Percentiles rank a stretch among this genome's conserved stretches.
phyloP scores from a whole-genome alignment of 2,113 vertebrate genomes.

The Delphinapterus leucas region DNA sequence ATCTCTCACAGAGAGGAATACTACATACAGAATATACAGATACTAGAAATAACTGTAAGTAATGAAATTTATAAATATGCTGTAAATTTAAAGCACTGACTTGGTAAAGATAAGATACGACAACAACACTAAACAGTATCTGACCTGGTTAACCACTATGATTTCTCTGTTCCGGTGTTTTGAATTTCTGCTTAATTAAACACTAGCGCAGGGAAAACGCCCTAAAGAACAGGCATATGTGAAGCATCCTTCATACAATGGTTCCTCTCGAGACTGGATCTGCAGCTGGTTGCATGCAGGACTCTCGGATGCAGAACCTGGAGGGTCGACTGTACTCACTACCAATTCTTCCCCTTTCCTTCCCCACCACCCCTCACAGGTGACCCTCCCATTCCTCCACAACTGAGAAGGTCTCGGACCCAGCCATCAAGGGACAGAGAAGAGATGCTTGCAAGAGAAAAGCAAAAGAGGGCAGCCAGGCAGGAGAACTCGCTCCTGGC shows the following conservation, averaged over 20 bases:
- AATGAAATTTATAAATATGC: background rate
- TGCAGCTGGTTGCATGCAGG: background rate
- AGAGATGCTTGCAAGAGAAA: background rate
- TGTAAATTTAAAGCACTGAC: background rate
- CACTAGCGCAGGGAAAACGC: background rate
- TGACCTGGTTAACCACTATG: background rate
- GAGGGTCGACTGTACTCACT: background rate
- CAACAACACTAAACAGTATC: background rate
- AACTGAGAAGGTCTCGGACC: background rate
- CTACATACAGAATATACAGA: background rate
- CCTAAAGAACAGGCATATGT: background rate
- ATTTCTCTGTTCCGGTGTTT: background rate
- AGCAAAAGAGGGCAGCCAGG: background rate
- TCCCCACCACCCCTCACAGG: background rate
- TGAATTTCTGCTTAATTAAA: background rate
- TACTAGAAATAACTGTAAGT: background rate
- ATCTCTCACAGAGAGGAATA: background rate
- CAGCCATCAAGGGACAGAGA: background rate
- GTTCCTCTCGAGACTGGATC: background rate
- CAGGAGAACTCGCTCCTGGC: background rate
- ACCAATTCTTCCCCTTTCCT: background rate
- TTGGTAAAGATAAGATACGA: slow-evolving; percentile 15
- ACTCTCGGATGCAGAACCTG: background rate
- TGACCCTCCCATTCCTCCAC: background rate
- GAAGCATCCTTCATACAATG: background rate